A percentile compares a stretch with the other conserved stretches of the same genome.
Evolutionary conservation across 1,140 invertebrate species (phyloP).

Genomic region (Hypsibius dujardini): DNA sequence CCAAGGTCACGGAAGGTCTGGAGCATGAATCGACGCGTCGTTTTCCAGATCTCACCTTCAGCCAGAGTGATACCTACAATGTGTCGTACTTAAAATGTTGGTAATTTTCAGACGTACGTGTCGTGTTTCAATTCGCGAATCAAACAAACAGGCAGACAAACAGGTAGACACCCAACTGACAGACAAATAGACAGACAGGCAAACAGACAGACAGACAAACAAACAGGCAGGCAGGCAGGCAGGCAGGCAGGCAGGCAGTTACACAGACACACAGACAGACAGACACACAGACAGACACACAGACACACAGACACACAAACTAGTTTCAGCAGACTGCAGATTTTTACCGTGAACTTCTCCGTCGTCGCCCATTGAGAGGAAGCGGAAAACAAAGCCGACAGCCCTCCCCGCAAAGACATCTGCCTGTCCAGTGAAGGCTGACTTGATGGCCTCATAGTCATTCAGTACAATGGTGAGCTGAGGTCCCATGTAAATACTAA

Average conservation of each 20-base stretch:
- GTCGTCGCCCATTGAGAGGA: background rate
- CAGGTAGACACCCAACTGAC: no score
- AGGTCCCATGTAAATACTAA: constrained; percentile 11
- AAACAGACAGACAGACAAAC: no score
- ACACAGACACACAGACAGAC: no score
- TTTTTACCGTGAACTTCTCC: constrained; percentile 15
- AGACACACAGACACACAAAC: no score
- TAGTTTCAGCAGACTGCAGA: background rate
- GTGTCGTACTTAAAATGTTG: background rate
- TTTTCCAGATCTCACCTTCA: constrained; percentile 60
- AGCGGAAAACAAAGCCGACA: background rate
- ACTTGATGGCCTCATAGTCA: no score
- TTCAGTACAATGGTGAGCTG: constrained; percentile 8
- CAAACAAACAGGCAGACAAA: no score
- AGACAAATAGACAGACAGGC: no score
- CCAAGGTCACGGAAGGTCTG: constrained; percentile 54
- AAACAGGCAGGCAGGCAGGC: no score
- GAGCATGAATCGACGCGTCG: constrained; percentile 55
- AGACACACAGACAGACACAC: no score
- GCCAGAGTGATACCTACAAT: constrained; percentile 56
- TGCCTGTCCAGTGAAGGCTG: background rate
- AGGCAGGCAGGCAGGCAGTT: no score
- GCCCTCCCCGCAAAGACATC: background rate
- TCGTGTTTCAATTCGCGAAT: background rate
- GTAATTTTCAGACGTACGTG: no score